Evolutionary conservation across 2,797 vertebrate species (phyloP).

Genomic region (Danio kyathit): DNA sequence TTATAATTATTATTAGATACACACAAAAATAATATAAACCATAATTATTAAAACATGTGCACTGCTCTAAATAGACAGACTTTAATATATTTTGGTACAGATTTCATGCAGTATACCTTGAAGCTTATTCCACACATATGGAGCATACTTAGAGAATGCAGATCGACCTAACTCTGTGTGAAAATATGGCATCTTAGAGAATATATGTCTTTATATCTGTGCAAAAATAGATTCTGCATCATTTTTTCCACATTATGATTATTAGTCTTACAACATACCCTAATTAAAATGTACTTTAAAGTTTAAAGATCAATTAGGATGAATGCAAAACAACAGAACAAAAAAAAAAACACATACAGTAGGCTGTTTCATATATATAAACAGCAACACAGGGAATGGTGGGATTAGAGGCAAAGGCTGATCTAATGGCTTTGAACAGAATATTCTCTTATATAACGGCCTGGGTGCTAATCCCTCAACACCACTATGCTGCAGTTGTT

Average conservation of each 20-base stretch:
- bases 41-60: too few species aligned
- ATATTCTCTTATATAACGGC: constrained; percentile 55
- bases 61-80: too few species aligned
- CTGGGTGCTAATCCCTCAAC: constrained; percentile 45
- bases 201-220: too few species aligned
- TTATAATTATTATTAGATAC: too few species aligned
- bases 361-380: background rate
- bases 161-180: too few species aligned
- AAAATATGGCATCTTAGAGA: too few species aligned
- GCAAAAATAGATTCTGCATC: too few species aligned
- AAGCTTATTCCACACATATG: too few species aligned
- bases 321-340: background rate
- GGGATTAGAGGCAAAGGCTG: constrained; percentile 38
- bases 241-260: background rate
- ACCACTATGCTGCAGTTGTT: constrained; percentile 43
- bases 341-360: background rate
- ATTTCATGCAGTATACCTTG: too few species aligned
- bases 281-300: background rate
- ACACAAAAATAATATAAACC: too few species aligned
- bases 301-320: background rate
- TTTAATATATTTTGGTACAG: too few species aligned
- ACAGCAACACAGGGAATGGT: constrained; percentile 17
- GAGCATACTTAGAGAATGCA: too few species aligned
- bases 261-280: background rate
- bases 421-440: constrained; percentile 45